Conservation (phyloP, 2,113 vertebrate genomes). For the Donacobius atricapilla region DNA sequence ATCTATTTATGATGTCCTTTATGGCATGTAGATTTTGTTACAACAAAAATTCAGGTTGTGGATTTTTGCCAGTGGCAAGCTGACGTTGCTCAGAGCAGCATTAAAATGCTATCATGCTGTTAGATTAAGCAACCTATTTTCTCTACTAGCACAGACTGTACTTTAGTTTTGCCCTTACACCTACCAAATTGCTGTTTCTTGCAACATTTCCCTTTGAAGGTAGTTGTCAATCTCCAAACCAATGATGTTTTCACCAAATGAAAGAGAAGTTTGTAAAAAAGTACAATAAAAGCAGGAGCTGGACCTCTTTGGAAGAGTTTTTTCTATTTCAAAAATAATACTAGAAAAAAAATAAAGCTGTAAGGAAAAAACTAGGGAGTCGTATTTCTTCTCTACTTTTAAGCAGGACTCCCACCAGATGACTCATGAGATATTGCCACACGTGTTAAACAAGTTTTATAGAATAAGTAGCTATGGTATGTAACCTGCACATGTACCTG, state of each 20-base stretch:
- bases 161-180: constrained; percentile 36
- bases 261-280: neutral
- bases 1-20: neutral
- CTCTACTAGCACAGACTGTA: constrained; percentile 40
- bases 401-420: neutral
- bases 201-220: constrained; percentile 24
- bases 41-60: constrained; percentile 40
- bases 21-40: neutral
- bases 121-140: constrained; percentile 59
- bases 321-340: neutral
- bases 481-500: neutral
- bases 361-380: neutral
- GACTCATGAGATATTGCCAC: neutral
- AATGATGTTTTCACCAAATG: neutral
- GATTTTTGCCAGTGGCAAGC: constrained; percentile 51
- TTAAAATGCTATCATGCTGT: constrained; percentile 55
- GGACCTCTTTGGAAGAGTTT: neutral
- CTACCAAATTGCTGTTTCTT: constrained; percentile 37
- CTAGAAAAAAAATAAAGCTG: neutral
- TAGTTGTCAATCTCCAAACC: neutral
- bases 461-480: neutral
- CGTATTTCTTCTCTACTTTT: neutral
- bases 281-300: neutral
- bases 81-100: constrained; percentile 60
- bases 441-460: neutral